Conservation (phyloP, 1,140 invertebrate genomes). For the Trichogramma pretiosum region DNA sequence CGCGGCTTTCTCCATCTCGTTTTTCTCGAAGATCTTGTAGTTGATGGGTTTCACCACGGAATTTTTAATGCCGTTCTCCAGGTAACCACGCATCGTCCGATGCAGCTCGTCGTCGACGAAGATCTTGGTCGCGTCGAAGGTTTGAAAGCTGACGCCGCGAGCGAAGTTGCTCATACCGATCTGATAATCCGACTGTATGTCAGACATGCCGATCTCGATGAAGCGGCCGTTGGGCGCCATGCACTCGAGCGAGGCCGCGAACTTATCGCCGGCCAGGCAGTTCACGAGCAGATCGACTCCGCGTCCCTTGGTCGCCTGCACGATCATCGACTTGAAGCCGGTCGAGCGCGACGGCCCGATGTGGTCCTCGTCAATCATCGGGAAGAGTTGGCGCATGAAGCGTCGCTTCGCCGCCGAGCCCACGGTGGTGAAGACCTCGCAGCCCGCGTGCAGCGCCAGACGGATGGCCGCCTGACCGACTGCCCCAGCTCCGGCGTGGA, state of each 20-base stretch:
- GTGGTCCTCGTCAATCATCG: slow-evolving; percentile 54
- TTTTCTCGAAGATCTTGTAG: slow-evolving; percentile 31
- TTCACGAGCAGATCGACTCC: slow-evolving; percentile 73
- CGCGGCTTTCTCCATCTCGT: slow-evolving; percentile 44
- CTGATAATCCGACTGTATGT: slow-evolving; percentile 53
- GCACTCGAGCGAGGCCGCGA: slow-evolving; percentile 69
- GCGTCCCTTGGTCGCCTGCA: slow-evolving; percentile 49
- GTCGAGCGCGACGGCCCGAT: slow-evolving; percentile 64
- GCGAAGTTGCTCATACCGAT: slow-evolving; percentile 64
- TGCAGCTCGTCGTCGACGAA: not conserved
- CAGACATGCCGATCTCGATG: slow-evolving; percentile 69
- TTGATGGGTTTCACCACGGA: not conserved
- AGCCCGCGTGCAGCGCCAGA: slow-evolving; percentile 54
- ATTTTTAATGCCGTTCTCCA: slow-evolving; percentile 34
- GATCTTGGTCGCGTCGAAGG: slow-evolving; percentile 51
- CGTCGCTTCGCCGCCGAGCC: slow-evolving; percentile 61
- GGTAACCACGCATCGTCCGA: not conserved
- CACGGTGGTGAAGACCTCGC: slow-evolving; percentile 62
- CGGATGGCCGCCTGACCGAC: slow-evolving; percentile 74
- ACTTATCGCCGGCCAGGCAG: slow-evolving; percentile 67
- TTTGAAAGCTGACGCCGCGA: slow-evolving; percentile 69
- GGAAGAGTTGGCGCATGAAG: slow-evolving; percentile 58
- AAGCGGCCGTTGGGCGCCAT: slow-evolving; percentile 59
- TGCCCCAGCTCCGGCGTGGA: slow-evolving; percentile 66
- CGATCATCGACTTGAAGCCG: slow-evolving; percentile 61